Evolutionary conservation across 2,888 invertebrate species (phyloP), one percentile per base, ranked within the genome.

Genomic region (Cantharis rufa): DNA sequence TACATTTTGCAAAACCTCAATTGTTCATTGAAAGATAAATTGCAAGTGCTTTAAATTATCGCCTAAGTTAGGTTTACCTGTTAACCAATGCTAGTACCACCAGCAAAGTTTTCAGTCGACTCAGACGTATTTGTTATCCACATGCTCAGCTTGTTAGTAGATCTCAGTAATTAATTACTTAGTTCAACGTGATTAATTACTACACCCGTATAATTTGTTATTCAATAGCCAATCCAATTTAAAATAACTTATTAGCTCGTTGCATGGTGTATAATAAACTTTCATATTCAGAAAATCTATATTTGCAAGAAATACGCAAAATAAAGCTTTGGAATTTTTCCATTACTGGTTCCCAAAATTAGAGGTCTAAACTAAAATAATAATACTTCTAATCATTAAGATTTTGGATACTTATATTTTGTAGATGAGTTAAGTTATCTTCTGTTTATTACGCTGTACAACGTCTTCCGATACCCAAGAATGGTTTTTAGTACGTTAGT

Each of bases 161-260:
- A 21, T 66, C 64, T 21, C 18, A 13, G 64, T 66, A 66, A 66
- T 66, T 66, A 66, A 66, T 66, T 66, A 66, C 64, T 66, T 66
- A 18, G 64, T 66, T 66, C 24, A 66, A 66, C 48, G 64, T 66
- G 64, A 66, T 66, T 66, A 66, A 66, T 66, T 66, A 66, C 64
- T 24, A 66, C 64, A 66, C 64, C 64, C 64, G 24, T 66, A 66
- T 66, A 24, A 66, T 66, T 66, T 66, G 64, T 66, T 66, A 66
- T 24, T 66, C 21, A 66, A 66, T 66, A 66, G 64, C 64, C 64
- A 66, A 66, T 66, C 64, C 64, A 66, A 66, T 66, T 66, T 66
- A 66, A 66, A 66, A 24, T 66, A 66, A 24, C 64, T 24, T 24
- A 66, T 66, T 66, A 66, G 24, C 64, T 21, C 64, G n/a, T 48